phyloP scores from a whole-genome alignment of 2,113 vertebrate genomes.

The Oryzias melastigma region DNA sequence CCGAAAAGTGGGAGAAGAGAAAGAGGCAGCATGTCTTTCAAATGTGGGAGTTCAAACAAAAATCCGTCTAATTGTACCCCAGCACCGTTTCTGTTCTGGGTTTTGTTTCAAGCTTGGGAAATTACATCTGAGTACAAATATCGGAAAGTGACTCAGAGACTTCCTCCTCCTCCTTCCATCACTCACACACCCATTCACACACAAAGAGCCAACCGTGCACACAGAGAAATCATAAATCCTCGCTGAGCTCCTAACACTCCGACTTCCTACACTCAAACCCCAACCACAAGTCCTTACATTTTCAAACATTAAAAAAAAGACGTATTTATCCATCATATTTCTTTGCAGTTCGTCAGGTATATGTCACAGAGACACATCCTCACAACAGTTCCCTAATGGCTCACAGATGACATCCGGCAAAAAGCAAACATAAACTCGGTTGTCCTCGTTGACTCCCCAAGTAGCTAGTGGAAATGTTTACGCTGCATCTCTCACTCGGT shows the following conservation, averaged over 20 bases:
- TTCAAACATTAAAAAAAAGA: too few relatives aligned
- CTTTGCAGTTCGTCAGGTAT: too few relatives aligned
- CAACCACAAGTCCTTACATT: too few relatives aligned
- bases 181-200: background rate
- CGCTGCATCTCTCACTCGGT: constrained; percentile 30
- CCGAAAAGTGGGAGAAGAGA: constrained; percentile 3
- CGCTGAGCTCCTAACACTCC: too few relatives aligned
- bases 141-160: constrained; percentile 57
- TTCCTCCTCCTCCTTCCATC: background rate
- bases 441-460: constrained; percentile 37
- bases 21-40: constrained; percentile 35
- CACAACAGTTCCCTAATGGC: constrained; percentile 8
- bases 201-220: too few relatives aligned
- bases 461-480: constrained; percentile 66
- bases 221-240: too few relatives aligned
- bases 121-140: constrained; percentile 43
- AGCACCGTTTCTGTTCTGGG: constrained; percentile 26
- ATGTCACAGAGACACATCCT: background rate
- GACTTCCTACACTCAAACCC: too few relatives aligned
- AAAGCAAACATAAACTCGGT: constrained; percentile 32
- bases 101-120: constrained; percentile 45
- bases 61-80: constrained; percentile 36
- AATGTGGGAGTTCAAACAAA: constrained; percentile 34
- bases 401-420: constrained; percentile 33
- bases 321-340: too few relatives aligned